Percentiles rank a stretch among this genome's conserved stretches.
Evolutionary conservation across 2,113 vertebrate genomes (phyloP).

Genomic region (Grus americana): DNA sequence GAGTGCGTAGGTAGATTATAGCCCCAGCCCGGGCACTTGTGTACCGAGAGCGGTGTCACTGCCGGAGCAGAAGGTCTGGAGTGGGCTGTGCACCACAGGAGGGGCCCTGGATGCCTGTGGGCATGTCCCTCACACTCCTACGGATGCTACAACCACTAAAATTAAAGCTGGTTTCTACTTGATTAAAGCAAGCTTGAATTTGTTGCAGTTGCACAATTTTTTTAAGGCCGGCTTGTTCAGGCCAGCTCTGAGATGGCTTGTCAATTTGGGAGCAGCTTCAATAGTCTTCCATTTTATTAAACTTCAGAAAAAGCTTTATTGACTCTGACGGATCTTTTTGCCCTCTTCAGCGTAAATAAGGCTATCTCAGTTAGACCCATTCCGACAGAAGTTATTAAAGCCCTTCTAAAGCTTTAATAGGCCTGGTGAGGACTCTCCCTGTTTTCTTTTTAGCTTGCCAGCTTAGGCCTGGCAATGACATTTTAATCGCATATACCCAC

Average conservation of each 20-base stretch:
- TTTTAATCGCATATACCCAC: slow-evolving; percentile 49
- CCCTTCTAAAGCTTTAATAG: slow-evolving; percentile 3
- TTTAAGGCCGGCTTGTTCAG: background rate
- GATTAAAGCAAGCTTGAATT: background rate
- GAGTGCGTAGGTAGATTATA: background rate
- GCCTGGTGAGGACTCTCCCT: background rate
- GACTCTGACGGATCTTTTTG: background rate
- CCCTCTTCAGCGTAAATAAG: background rate
- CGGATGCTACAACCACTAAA: no score
- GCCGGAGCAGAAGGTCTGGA: background rate
- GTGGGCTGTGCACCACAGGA: background rate
- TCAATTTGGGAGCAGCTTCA: background rate
- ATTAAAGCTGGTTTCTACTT: background rate
- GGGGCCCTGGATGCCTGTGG: background rate
- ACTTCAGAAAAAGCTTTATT: background rate
- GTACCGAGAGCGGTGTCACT: background rate
- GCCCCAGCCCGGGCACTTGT: no score
- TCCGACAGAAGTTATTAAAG: background rate
- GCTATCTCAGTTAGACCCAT: background rate
- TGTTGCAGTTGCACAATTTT: background rate
- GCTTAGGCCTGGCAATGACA: slow-evolving; percentile 1
- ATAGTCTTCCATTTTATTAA: background rate
- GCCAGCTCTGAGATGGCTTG: background rate
- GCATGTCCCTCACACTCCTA: no score
- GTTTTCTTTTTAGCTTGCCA: slow-evolving; percentile 36